Base-by-base conservation (phyloP, 2,113 vertebrate genomes). In the Indicator indicator region DNA sequence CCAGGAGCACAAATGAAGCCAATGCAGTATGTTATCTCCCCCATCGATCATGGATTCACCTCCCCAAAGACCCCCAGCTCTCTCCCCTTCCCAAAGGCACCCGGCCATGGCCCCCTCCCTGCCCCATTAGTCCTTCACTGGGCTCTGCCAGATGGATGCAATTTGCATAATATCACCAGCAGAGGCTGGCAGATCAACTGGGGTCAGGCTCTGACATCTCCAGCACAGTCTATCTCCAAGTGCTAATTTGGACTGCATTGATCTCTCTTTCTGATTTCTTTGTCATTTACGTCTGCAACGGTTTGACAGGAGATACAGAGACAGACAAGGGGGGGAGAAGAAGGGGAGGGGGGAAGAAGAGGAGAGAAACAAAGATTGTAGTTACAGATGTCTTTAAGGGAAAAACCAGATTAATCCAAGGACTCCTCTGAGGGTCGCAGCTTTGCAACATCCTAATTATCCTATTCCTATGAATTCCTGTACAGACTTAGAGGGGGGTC, bases 201-300 rank as follows among this genome's bases (percentile, higher is more conserved):
- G 98, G 98, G 98, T 98, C 98, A 98, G 97, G 97, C 97, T 97
- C 96, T 97, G 97, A 98, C 98, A 98, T 98, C 97, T 96, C 97
- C 97, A 95, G 63, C 98, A 97, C 97, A 97, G 98, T 98, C 98
- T 98, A 98, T 98, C 98, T 98, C 97, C 97, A 97, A 98, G 98
- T 98, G 98, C 98, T 99, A 98, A 99, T 98, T 98, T 98, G 98
- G 98, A 98, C 98, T 59, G 97, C 97, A 98, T 98, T 98, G 98
- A 98, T 98, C 98, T 98, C 97, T 96, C 98, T 97, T 98, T 98
- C 98, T 98, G 98, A 98, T 98, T 98, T 98, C 98, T 98, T 97
- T 98, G 98, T 98, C 98, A 98, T 98, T 98, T 98, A 98, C 52
- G 97, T 98, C 97, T 97, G 97, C 92, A 88, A 95, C 36, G 72